These are phyloP conservation scores for Orbicella faveolata DNA, from an alignment of 64 coral and sea anemone species.

Conservation along the genomic window DNA sequence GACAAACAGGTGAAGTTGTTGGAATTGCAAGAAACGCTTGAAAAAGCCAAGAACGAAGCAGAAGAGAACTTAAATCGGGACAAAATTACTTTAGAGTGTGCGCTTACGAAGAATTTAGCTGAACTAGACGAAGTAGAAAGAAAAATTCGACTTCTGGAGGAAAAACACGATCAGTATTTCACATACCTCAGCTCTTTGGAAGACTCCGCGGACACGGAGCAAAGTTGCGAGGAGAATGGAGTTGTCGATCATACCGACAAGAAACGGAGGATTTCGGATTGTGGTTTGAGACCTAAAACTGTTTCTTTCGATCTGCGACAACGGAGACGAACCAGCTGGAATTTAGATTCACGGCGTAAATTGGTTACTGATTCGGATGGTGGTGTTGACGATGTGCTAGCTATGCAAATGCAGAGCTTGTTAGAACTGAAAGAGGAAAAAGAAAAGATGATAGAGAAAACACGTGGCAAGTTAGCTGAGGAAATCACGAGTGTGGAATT, in stretches of 20 bases:
- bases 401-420: constrained; percentile 14
- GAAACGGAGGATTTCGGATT: not conserved
- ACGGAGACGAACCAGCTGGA: not conserved
- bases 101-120: constrained; percentile 45
- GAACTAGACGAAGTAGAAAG: constrained; percentile 71
- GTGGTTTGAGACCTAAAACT: not conserved
- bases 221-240: not conserved
- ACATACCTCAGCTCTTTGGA: not conserved
- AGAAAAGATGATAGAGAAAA: constrained; percentile 39
- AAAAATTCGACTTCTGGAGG: constrained; percentile 60
- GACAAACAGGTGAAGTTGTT: constrained; percentile 53
- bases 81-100: constrained; percentile 56
- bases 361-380: not conserved
- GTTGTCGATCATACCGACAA: not conserved
- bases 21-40: constrained; percentile 50
- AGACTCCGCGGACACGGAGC: not conserved
- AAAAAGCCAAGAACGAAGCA: constrained; percentile 10
- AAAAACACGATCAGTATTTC: constrained; percentile 55
- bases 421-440: constrained; percentile 48
- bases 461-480: constrained; percentile 8
- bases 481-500: constrained; percentile 54
- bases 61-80: constrained; percentile 40
- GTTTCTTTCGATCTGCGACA: constrained; percentile 22
- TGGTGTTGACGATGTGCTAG: not conserved
- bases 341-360: not conserved